Conservation (phyloP, 2,797 vertebrate species). For the Alcedo atthis region DNA sequence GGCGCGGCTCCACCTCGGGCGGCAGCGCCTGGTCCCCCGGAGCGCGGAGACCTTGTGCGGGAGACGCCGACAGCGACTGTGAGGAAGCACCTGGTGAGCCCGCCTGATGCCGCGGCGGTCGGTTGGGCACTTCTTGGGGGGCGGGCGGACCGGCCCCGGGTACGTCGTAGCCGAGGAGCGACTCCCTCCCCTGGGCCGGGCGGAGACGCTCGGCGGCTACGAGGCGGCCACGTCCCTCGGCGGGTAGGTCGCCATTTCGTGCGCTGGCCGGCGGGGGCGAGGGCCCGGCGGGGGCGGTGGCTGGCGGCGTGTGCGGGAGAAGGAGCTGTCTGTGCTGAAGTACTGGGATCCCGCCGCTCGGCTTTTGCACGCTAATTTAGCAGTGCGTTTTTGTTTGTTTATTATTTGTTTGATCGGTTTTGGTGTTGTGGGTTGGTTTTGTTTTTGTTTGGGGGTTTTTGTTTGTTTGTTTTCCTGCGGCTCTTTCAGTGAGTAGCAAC, state of each 20-base stretch:
- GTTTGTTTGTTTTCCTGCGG: too few relatives aligned
- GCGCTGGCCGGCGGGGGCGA: constrained; percentile 30
- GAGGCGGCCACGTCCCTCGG: neutral
- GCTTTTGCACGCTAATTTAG: neutral
- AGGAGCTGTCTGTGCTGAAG: constrained; percentile 65
- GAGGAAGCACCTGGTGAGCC: neutral
- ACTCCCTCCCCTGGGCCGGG: neutral
- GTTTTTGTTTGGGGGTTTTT: too few relatives aligned
- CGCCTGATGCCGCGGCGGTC: neutral
- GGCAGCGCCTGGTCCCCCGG: neutral
- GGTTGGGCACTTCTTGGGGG: neutral
- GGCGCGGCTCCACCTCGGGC: neutral
- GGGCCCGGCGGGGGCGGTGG: neutral
- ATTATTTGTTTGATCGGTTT: too few relatives aligned
- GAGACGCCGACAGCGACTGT: neutral
- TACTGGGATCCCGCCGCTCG: neutral
- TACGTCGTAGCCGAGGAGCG: neutral
- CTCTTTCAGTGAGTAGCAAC: too few relatives aligned
- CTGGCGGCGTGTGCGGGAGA: neutral
- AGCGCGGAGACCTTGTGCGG: neutral
- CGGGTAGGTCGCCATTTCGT: constrained; percentile 54
- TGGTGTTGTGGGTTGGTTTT: too few relatives aligned
- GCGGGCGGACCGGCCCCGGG: neutral
- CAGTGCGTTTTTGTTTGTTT: accelerated
- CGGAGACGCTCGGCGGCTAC: neutral